Evolutionary conservation across 2,113 vertebrate species (phyloP).

Genomic region (Alosa alosa): DNA sequence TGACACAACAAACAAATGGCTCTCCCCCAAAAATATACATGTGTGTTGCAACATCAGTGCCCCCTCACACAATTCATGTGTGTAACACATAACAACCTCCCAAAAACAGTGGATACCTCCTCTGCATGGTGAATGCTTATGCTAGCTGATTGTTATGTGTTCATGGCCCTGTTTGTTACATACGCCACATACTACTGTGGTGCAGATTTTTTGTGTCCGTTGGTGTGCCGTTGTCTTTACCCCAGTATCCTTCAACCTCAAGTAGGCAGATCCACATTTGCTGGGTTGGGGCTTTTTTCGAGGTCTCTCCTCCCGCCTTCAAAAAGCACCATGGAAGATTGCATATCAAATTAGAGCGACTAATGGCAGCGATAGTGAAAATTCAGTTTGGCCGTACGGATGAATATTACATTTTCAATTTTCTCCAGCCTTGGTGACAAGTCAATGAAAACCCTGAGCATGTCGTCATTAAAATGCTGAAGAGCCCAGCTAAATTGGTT

Average conservation of each 20-base stretch:
- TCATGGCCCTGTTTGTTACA: neutral
- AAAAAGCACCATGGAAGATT: slow-evolving; percentile 17
- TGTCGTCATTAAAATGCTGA: neutral
- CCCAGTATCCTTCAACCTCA: neutral
- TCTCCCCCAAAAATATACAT: neutral
- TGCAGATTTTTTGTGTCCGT: neutral
- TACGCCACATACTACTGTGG: too few relatives aligned
- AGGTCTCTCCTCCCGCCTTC: neutral
- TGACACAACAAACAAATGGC: neutral
- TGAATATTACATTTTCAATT: slow-evolving; percentile 22
- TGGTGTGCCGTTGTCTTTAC: neutral
- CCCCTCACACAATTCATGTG: neutral
- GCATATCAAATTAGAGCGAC: slow-evolving; percentile 21
- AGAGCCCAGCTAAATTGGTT: slow-evolving; percentile 19
- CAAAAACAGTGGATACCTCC: neutral
- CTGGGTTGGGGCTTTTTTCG: neutral
- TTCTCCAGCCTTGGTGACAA: slow-evolving; percentile 22
- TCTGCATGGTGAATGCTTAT: neutral
- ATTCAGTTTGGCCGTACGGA: slow-evolving; percentile 13
- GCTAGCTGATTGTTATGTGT: neutral
- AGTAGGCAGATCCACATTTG: neutral
- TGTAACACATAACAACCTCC: neutral
- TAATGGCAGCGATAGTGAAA: slow-evolving; percentile 13
- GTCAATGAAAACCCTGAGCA: slow-evolving; percentile 17
- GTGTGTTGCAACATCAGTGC: neutral